A percentile compares a stretch with the other conserved stretches of the same genome.
phyloP scores from a whole-genome alignment of 1,140 invertebrate species.

The Bombus sibiricus region DNA sequence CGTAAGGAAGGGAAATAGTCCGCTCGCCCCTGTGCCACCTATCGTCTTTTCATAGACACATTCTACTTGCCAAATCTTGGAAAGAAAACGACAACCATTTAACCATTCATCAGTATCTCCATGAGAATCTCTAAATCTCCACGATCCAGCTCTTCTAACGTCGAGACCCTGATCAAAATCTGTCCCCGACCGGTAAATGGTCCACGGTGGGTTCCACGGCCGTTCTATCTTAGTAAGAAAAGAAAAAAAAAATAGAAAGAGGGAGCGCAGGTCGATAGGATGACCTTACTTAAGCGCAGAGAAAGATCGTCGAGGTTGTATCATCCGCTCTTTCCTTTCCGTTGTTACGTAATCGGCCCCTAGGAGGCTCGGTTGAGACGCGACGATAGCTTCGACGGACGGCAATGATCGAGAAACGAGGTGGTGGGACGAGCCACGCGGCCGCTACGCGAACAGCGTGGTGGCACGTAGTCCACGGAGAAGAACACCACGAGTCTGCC shows the following conservation, averaged over 20 bases:
- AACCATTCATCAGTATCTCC: not conserved
- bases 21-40: too few relatives aligned
- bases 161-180: too few relatives aligned
- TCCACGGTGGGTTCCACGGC: not conserved
- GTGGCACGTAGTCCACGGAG: conserved; percentile 62
- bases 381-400: conserved; percentile 12
- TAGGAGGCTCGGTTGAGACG: conserved; percentile 38
- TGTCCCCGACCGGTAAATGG: not conserved
- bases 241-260: not conserved
- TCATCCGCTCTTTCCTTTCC: conserved; percentile 13
- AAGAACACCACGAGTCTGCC: conserved; percentile 68
- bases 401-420: conserved; percentile 41
- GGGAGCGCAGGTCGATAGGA: not conserved
- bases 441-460: conserved; percentile 66
- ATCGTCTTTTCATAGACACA: too few relatives aligned
- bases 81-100: not conserved
- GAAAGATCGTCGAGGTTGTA: conserved; percentile 10
- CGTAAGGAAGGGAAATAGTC: too few relatives aligned
- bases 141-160: not conserved
- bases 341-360: conserved; percentile 49
- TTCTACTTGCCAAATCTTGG: too few relatives aligned
- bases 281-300: not conserved
- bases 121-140: not conserved
- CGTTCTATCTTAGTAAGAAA: not conserved
- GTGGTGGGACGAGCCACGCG: conserved; percentile 71